Evolutionary conservation across 1,140 invertebrate genomes (phyloP), one percentile per base, ranked within the genome.

Genomic region (Schlechtendalia chinensis): DNA sequence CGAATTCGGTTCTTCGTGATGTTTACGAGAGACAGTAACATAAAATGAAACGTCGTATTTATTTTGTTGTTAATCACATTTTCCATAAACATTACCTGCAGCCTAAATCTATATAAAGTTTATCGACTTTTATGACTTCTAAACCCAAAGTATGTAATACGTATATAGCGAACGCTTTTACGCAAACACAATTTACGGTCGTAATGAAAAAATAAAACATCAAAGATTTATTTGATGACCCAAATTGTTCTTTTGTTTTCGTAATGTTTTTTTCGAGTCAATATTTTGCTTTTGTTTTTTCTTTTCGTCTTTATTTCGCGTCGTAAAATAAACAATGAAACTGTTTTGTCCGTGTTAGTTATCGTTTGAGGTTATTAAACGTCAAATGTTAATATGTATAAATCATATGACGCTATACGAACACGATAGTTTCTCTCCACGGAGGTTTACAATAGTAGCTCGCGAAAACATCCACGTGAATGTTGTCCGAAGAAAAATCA

Each of bases 201-300:
- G 24, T 50, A 69, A 69, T 24, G 22, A 69, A 69, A 5, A 39
- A 45, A 69, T 69, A 69, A 67, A 69, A 69, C 65, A 69, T 69
- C 65, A 69, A 69, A 69, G 67, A 69, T 69, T 69, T 69, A 69
- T 69, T 69, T 69, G 47, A 50, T 50, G 45, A 27, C 14, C 67
- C 50, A 69, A 69, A 69, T 69, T 69, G 67, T 69, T 69, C 65
- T 69, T 69, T 69, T 69, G 39, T 69, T 47, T 24, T 11, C 16
- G 27, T 69, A 69, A 69, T 69, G 45, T 47, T 22, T 14, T 69
- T 47, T 47, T 24, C 16, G 16, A 50, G 67, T 69, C 22, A n/a
- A 69, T 22, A 24, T 47, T 50, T 47, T 17, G 3, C n/a, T n/a
- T n/a, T 24, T n/a, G 32, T 39, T 39, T 39, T 39, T 39, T 39